A percentile compares a stretch with the other conserved stretches of the same genome.
These are phyloP conservation scores for Orthosia gothica DNA, from an alignment of 2,888 invertebrate species.

Conservation along the genomic window DNA sequence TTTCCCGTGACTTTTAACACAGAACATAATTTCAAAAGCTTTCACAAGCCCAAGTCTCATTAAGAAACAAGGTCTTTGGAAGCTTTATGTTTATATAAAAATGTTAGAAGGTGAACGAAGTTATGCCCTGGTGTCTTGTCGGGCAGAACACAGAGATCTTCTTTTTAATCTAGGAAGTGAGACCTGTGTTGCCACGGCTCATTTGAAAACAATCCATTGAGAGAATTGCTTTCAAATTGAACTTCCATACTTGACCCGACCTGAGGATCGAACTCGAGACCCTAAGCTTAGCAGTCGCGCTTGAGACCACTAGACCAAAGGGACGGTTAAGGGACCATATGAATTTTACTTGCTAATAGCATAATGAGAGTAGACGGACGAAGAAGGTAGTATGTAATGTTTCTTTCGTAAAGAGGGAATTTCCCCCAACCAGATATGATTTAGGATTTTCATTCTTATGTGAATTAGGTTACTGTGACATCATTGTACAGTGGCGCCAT, in stretches of 20 bases:
- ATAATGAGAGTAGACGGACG: neutral
- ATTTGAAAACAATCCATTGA: constrained; percentile 78
- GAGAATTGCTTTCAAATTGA: constrained; percentile 76
- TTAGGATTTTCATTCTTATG: neutral
- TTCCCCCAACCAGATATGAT: neutral
- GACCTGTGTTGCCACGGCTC: constrained; percentile 69
- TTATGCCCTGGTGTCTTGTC: constrained; percentile 84
- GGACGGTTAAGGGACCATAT: fast-evolving
- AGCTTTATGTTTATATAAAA: constrained; percentile 39
- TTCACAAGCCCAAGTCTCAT: neutral
- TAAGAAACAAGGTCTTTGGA: neutral
- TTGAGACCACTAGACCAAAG: constrained; percentile 10
- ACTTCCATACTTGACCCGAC: constrained; percentile 77
- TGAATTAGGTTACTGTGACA: neutral
- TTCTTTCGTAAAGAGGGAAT: neutral
- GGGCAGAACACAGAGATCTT: constrained; percentile 91
- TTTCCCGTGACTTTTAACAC: no score
- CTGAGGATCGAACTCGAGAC: constrained; percentile 29
- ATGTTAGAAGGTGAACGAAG: constrained; percentile 93
- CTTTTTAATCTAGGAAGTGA: constrained; percentile 86
- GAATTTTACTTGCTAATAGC: constrained; percentile 9
- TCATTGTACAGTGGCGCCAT: neutral
- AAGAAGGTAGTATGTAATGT: neutral
- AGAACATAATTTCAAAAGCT: no score
- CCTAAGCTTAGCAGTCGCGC: neutral